Base-by-base conservation (phyloP, 2,797 vertebrate species). In the Semotilus atromaculatus region DNA sequence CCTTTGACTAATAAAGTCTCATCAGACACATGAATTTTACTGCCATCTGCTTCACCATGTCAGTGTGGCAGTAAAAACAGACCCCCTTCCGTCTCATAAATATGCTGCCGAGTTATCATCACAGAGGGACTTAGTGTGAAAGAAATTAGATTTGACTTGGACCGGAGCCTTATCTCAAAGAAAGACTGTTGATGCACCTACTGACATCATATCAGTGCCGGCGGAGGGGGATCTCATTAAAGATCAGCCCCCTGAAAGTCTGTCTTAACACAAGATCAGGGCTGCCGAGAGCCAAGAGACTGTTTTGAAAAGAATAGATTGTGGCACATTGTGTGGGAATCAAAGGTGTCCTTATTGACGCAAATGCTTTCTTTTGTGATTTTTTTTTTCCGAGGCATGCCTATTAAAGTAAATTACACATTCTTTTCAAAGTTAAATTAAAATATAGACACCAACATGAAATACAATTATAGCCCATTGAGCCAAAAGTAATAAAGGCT, bases 21-120 rank as follows among this genome's bases (percentile, higher is more conserved):
- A 71, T 75, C 73, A 86, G 79, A 86, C 88, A 85, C 79, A 70
- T 81, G 81, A 53, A 83, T 26, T 93, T 92, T 90, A 92, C 89
- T 85, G 88, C 93, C 93, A 94, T 94, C 93, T 94, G 93, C 92
- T 93, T 1, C 83, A 84, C 62, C 83, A 88, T 91, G 93, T 94
- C 93, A 93, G 70, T 60, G 88, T 80, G 89, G 89, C 89, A 91
- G 91, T 92, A 93, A 93, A 91, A 85, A 66, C 85, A 89, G 87
- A 88, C 84, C 78, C 34, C 72, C 62, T 90, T 93, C 92, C 81
- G 67, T 87, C 93, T 93, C 93, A 93, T 91, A 92, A 94, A 94
- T 90, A 91, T 92, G 88, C 81, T 68, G 89, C 92, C 93, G 93
- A 91, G 89, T 91, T 92, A 93, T 94, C 93, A 91, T 87, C 88